Conservation (phyloP, 2,113 vertebrate species). For the Embiotoca jacksoni region DNA sequence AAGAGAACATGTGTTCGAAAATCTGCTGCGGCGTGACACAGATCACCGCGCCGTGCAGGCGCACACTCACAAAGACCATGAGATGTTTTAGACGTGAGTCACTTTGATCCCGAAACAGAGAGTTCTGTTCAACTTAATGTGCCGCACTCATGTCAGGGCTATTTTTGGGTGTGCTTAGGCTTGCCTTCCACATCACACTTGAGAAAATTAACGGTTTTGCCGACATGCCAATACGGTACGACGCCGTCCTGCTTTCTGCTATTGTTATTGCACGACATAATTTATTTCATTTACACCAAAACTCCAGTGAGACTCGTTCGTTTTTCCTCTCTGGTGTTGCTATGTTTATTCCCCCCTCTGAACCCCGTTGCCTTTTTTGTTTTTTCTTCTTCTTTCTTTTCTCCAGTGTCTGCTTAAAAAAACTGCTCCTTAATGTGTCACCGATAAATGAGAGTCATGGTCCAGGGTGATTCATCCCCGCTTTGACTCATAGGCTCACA, state of each 20-base stretch:
- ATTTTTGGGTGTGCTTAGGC: constrained; percentile 52
- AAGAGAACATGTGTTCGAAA: background rate
- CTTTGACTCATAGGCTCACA: constrained; percentile 68
- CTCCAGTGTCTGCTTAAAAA: background rate
- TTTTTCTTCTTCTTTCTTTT: constrained; percentile 1
- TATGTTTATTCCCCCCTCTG: background rate
- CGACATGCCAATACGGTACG: background rate
- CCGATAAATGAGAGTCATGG: constrained; percentile 56
- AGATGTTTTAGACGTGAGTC: constrained; percentile 68
- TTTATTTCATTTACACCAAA: background rate
- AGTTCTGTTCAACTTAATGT: constrained; percentile 45
- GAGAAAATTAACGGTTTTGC: constrained; percentile 24
- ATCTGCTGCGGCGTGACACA: background rate
- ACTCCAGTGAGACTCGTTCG: constrained; percentile 11
- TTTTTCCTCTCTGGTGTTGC: background rate
- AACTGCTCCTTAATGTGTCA: constrained; percentile 65
- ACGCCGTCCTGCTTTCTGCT: too few relatives aligned
- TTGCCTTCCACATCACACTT: constrained; percentile 37
- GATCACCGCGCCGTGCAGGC: background rate
- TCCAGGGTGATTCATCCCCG: constrained; percentile 69
- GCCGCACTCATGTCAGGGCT: constrained; percentile 37
- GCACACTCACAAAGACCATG: background rate
- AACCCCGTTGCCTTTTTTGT: background rate
- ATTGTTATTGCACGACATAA: background rate
- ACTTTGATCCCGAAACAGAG: constrained; percentile 55